phyloP scores from a whole-genome alignment of 1,140 invertebrate genomes.

The Cherax quadricarinatus region DNA sequence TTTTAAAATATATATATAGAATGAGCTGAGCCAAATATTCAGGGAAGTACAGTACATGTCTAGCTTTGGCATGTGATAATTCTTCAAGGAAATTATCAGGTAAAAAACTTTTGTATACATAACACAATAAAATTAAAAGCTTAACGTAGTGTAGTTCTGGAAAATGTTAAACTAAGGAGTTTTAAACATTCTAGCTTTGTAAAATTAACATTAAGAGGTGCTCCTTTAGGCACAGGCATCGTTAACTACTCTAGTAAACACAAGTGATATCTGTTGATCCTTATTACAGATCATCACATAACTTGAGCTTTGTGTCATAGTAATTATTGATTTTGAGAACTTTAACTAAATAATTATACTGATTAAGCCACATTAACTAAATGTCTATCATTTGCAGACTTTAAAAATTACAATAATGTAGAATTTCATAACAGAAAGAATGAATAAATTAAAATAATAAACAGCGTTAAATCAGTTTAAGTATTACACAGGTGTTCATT shows the following conservation, averaged over 20 bases:
- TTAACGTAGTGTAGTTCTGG: background rate
- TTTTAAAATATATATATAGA: background rate
- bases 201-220: background rate
- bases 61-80: background rate
- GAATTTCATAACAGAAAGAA: background rate
- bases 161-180: background rate
- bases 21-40: slow-evolving; percentile 3
- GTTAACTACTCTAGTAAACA: background rate
- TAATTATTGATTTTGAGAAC: background rate
- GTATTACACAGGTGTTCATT: background rate
- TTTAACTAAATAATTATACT: background rate
- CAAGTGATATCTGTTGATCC: background rate
- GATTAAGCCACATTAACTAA: too few species aligned
- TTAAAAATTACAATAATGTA: slow-evolving; percentile 5
- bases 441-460: background rate
- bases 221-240: background rate
- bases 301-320: background rate
- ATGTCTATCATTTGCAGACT: background rate
- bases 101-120: background rate
- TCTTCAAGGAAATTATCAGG: background rate
- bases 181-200: background rate
- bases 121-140: background rate
- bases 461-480: background rate
- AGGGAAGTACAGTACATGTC: slow-evolving; percentile 2
- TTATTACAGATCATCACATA: background rate